phyloP scores from a whole-genome alignment of 2,888 invertebrate species.

The Noctua comes region DNA sequence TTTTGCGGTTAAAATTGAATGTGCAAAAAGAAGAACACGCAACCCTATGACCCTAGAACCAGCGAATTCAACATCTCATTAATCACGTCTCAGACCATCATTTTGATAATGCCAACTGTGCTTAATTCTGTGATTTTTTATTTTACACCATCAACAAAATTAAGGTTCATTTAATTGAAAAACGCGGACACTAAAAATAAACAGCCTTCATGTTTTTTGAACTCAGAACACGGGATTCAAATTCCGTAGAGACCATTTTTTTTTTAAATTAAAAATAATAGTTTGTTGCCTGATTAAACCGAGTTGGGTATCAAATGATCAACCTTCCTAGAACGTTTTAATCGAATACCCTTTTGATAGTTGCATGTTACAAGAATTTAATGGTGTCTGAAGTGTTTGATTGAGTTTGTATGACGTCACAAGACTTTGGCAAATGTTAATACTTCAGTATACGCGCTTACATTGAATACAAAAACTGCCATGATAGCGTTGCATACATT shows the following conservation, averaged over 20 bases:
- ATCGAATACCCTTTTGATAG: conserved; percentile 33
- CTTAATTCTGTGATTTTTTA: conserved; percentile 56
- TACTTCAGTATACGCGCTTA: background rate
- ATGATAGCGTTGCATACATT: conserved; percentile 24
- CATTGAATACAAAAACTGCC: conserved; percentile 24
- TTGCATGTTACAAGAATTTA: conserved; percentile 32
- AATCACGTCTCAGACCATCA: conserved; percentile 69
- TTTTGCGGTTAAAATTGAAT: conserved; percentile 38
- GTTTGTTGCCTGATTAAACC: conserved; percentile 40
- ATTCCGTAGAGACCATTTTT: conserved; percentile 43
- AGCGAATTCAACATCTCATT: conserved; percentile 65
- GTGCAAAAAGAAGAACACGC: conserved; percentile 42
- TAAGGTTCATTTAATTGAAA: conserved; percentile 71
- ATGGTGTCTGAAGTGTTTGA: conserved; percentile 33
- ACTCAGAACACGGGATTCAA: conserved; percentile 35
- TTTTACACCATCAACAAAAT: conserved; percentile 56
- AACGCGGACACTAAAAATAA: conserved; percentile 69
- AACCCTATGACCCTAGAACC: conserved; percentile 57
- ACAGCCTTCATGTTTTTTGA: conserved; percentile 43
- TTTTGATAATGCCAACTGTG: conserved; percentile 64
- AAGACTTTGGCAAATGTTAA: conserved; percentile 23
- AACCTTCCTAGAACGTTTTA: conserved; percentile 61
- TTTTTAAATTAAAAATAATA: conserved; percentile 44
- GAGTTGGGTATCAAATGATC: conserved; percentile 43
- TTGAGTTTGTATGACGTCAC: conserved; percentile 18